Conservation (phyloP, 2,888 invertebrate genomes). For the Prostheceraeus crozeri region DNA sequence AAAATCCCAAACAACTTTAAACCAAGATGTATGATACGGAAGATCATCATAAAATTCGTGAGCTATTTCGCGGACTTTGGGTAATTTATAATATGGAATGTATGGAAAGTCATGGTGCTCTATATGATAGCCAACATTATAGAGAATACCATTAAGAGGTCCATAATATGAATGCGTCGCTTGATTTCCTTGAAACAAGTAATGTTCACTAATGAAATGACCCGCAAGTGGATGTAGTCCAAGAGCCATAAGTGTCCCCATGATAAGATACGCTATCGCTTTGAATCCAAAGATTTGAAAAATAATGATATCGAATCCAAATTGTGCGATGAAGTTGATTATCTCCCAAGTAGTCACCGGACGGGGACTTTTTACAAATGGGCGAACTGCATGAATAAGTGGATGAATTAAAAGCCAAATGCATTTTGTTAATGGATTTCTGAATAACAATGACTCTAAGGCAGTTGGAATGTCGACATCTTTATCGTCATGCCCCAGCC, state of each 20-base stretch:
- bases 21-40: constrained; percentile 89
- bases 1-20: constrained; percentile 82
- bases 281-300: constrained; percentile 47
- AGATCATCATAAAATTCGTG: constrained; percentile 85
- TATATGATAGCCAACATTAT: constrained; percentile 56
- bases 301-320: constrained; percentile 46
- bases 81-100: constrained; percentile 50
- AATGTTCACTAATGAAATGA: constrained; percentile 57
- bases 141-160: constrained; percentile 53
- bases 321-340: constrained; percentile 47
- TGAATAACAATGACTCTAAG: constrained; percentile 51
- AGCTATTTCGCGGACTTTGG: constrained; percentile 76
- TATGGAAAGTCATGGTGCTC: constrained; percentile 58
- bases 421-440: constrained; percentile 51
- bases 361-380: constrained; percentile 53
- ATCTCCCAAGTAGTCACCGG: constrained; percentile 50
- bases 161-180: constrained; percentile 57
- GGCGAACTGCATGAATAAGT: constrained; percentile 51
- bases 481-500: constrained; percentile 51
- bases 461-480: constrained; percentile 56
- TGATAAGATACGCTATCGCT: constrained; percentile 48
- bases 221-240: constrained; percentile 55
- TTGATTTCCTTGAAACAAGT: constrained; percentile 48
- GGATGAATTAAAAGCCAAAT: constrained; percentile 54
- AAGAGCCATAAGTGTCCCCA: constrained; percentile 50